Percentiles rank a stretch among this genome's conserved stretches.
Evolutionary conservation across 2,113 vertebrate species (phyloP).

Genomic region (Heloderma charlesbogerti): DNA sequence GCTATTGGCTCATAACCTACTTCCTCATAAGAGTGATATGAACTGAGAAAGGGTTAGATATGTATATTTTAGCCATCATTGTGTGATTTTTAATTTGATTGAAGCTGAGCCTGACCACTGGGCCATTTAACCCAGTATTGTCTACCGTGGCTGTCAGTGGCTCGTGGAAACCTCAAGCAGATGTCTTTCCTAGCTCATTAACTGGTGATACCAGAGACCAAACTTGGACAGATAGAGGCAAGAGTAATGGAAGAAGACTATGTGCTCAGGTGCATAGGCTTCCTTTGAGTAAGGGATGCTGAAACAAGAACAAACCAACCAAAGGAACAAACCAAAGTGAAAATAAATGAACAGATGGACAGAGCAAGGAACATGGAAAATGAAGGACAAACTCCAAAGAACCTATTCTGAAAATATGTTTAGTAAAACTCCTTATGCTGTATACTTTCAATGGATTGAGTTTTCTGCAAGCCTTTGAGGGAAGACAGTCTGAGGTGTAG

Average conservation of each 20-base stretch:
- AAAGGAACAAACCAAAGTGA: neutral
- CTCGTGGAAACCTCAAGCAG: neutral
- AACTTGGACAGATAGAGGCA: neutral
- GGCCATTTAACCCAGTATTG: neutral
- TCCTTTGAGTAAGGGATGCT: neutral
- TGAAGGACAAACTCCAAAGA: neutral
- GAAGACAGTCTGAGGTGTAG: neutral
- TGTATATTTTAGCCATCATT: neutral
- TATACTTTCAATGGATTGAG: neutral
- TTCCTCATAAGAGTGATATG: neutral
- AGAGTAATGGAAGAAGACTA: neutral
- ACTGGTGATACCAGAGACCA: neutral
- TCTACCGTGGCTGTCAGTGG: neutral
- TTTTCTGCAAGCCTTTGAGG: neutral
- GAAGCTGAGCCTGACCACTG: neutral
- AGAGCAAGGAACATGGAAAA: neutral
- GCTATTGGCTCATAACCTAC: neutral
- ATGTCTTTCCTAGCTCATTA: neutral
- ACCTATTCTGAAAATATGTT: neutral
- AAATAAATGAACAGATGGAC: neutral
- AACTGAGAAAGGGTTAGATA: neutral
- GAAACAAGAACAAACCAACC: neutral
- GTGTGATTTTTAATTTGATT: neutral
- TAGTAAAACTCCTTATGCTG: neutral
- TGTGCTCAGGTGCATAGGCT: neutral